phyloP scores from a whole-genome alignment of 1,140 invertebrate genomes.

The Ceratosolen solmsi region DNA sequence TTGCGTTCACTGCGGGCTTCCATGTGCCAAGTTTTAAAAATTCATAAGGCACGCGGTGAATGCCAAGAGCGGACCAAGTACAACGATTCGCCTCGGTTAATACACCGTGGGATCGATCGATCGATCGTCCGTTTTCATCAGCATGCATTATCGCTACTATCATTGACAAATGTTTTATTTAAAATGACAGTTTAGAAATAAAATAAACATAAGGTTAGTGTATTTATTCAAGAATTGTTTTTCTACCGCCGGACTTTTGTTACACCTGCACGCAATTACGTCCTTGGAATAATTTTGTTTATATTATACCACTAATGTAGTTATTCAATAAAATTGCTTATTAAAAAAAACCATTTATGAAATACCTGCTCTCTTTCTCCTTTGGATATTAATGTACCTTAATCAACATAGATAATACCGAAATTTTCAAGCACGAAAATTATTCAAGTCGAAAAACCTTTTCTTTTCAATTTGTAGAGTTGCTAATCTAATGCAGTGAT shows the following conservation, averaged over 20 bases:
- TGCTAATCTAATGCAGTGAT: too few species aligned
- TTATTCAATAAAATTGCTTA: slow-evolving; percentile 44
- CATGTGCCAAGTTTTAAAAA: slow-evolving; percentile 83
- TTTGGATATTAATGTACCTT: background rate
- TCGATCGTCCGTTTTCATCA: background rate
- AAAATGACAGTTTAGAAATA: slow-evolving; percentile 2
- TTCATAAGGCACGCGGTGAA: slow-evolving; percentile 97
- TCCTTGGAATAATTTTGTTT: slow-evolving; percentile 24
- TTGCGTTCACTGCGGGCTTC: slow-evolving; percentile 91
- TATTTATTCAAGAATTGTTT: slow-evolving; percentile 20
- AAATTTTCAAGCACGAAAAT: slow-evolving; percentile 26
- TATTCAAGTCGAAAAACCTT: background rate
- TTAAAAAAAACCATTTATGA: slow-evolving; percentile 35
- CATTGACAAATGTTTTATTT: background rate
- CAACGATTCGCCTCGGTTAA: slow-evolving; percentile 64
- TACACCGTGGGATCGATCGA: background rate
- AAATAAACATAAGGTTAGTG: slow-evolving; percentile 36
- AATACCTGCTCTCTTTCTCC: slow-evolving; percentile 4
- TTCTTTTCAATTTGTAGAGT: too few species aligned
- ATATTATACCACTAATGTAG: slow-evolving; percentile 29
- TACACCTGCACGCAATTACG: slow-evolving; percentile 26
- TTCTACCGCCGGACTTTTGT: slow-evolving; percentile 7
- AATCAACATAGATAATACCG: background rate
- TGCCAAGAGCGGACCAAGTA: slow-evolving; percentile 90
- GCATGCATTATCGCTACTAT: background rate